Evolutionary conservation across 30 jellyfish, hydroid and myxozoan genomes (phyloP).

Genomic region (Hydractinia echinata): DNA sequence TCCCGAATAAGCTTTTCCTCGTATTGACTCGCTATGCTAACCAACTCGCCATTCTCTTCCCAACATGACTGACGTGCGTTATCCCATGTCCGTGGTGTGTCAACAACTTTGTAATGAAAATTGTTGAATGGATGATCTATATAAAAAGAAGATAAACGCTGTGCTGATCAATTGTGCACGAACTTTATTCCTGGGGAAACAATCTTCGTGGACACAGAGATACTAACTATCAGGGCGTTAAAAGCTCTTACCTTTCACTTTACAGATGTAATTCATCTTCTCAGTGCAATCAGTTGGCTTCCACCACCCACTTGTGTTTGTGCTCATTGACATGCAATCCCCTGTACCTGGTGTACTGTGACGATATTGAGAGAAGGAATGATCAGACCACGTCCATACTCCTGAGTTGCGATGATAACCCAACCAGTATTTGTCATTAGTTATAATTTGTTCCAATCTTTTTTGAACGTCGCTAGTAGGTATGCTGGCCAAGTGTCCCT

Average conservation of each 20-base stretch:
- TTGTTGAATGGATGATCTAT: background rate
- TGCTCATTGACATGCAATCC: background rate
- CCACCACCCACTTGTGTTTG: background rate
- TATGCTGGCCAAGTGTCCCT: constrained; percentile 7
- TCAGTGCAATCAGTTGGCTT: background rate
- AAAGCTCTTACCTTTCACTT: background rate
- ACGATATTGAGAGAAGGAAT: background rate
- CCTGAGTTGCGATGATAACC: background rate
- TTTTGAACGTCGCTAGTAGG: constrained; percentile 1
- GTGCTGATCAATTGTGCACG: background rate
- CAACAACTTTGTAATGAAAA: background rate
- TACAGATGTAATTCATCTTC: background rate
- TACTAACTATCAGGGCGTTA: background rate
- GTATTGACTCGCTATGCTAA: background rate
- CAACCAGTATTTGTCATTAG: background rate
- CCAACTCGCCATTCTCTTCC: constrained; percentile 5
- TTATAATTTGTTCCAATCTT: background rate
- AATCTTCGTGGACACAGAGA: background rate
- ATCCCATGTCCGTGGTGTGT: constrained; percentile 4
- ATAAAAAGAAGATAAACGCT: background rate
- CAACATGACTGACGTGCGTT: constrained; percentile 8
- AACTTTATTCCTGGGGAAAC: too few species aligned
- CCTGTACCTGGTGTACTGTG: background rate
- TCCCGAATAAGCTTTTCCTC: background rate
- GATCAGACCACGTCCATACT: constrained; percentile 7